Evolutionary conservation across 2,797 vertebrate genomes (phyloP).

Genomic region (Rhynchonycteris naso): DNA sequence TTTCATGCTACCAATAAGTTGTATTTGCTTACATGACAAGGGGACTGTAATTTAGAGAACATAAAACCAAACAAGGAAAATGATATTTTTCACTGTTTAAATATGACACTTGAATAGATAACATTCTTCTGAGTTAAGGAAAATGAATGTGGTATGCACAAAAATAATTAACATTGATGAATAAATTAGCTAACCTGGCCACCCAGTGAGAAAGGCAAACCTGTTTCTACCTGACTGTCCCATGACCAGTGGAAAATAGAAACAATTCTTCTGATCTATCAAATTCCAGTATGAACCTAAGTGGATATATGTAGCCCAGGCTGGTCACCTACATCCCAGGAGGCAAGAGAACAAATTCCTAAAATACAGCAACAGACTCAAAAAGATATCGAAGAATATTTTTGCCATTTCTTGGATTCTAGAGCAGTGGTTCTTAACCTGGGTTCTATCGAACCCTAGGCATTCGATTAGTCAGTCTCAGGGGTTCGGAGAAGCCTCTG

Average conservation of each 20-base stretch:
- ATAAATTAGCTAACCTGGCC: neutral
- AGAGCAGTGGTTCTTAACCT: too few species aligned
- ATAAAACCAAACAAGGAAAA: neutral
- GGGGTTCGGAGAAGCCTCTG: too few species aligned
- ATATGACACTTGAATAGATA: neutral
- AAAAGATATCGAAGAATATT: neutral
- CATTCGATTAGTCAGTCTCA: too few species aligned
- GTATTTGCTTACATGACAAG: neutral
- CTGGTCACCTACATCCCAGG: neutral
- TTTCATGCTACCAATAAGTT: neutral
- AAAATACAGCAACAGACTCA: neutral
- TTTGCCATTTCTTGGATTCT: slow-evolving; percentile 10
- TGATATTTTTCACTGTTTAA: neutral
- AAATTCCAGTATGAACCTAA: neutral
- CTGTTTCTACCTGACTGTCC: neutral
- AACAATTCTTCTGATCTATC: neutral
- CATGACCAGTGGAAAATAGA: neutral
- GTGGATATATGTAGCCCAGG: neutral
- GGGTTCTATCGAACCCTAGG: too few species aligned
- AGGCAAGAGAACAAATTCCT: neutral
- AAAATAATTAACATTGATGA: neutral
- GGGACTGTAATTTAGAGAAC: neutral
- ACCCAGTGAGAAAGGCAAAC: neutral
- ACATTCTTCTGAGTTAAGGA: neutral
- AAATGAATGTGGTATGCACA: neutral